Base-by-base conservation (phyloP, 2,888 invertebrate genomes). In the Lasioglossum morio region DNA sequence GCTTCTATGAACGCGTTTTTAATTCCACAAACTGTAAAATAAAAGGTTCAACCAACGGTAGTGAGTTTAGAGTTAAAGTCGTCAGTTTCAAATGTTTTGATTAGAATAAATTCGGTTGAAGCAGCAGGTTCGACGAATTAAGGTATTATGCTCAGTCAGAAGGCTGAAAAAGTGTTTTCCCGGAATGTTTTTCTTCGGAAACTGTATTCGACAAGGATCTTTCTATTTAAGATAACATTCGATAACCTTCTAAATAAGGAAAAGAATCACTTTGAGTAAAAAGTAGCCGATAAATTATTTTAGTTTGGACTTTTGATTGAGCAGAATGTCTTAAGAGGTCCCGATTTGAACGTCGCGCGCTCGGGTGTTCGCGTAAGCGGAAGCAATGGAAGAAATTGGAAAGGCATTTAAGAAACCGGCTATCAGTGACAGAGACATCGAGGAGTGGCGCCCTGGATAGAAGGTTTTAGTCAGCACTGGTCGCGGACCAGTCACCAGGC, bases 401-500 rank as follows among this genome's bases (percentile, higher is more conserved):
- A n/a, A n/a, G 27, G 8, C 60, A 40, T 60, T 40, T 48, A 57
- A 57, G 4, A 57, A 12, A 57, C 37, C 23, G 8, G 43, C 19
- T 43, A 30, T 23, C 37, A 23, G 4, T 69, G 69, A 34, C 70
- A n/a, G 0, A 16, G 30, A n/a, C 40, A 34, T 12, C 19, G n/a
- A 72, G 34, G 63, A 23, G 57, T 10, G 76, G 40, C 87, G 87
- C 70, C 92, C 88, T 90, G 90, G 85, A 88, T 89, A 82, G 90
- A 91, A 86, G 73, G 43, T 75, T 85, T 84, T 80, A 87, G 84
- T 74, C 74, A 37, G 77, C 87, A 85, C 84, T 77, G 82, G 74
- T 84, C 81, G 63, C 48, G 82, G 79, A 85, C 80, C 82, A 79
- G 87, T 72, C 80, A 82, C 79, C 85, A 72, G 87, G 48, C 79